Evolutionary conservation across 1,140 invertebrate species (phyloP).

Genomic region (Drosophila pectinifera): DNA sequence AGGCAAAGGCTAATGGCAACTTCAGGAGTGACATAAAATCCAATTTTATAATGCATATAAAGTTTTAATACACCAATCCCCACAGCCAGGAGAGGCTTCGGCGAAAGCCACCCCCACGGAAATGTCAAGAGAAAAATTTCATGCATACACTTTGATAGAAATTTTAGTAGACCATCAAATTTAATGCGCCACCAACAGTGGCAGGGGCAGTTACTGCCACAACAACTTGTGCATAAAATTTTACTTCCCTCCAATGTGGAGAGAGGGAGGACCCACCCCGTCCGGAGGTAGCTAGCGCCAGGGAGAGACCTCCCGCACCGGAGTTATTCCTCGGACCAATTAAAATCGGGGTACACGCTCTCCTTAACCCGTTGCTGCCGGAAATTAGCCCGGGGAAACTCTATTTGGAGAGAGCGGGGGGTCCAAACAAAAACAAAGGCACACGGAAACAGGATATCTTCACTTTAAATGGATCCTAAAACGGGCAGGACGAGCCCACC

Average conservation of each 20-base stretch:
- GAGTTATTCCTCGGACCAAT: constrained; percentile 32
- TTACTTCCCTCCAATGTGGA: constrained; percentile 43
- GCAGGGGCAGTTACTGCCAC: not conserved
- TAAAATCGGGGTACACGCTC: constrained; percentile 54
- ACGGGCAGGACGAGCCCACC: not conserved
- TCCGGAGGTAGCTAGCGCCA: constrained; percentile 1
- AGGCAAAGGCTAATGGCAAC: constrained; percentile 62
- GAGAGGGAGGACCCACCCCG: constrained; percentile 3
- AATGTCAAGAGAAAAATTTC: constrained; percentile 50
- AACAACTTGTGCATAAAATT: constrained; percentile 72
- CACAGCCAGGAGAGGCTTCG: not conserved
- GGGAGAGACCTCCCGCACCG: not conserved
- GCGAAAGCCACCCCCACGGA: constrained; percentile 9
- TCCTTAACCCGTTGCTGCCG: constrained; percentile 33
- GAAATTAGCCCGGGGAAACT: constrained; percentile 47
- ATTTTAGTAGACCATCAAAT: constrained; percentile 81
- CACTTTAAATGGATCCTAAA: constrained; percentile 19
- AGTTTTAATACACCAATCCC: constrained; percentile 70
- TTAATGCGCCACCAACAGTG: constrained; percentile 64
- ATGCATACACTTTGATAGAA: constrained; percentile 75
- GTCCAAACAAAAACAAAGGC: constrained; percentile 11
- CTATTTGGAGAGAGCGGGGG: not conserved
- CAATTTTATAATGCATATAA: constrained; percentile 83
- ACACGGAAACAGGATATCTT: constrained; percentile 57
- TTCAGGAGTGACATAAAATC: constrained; percentile 75